Base-by-base conservation (phyloP, 2,888 invertebrate genomes). In the Resseliella maxima region DNA sequence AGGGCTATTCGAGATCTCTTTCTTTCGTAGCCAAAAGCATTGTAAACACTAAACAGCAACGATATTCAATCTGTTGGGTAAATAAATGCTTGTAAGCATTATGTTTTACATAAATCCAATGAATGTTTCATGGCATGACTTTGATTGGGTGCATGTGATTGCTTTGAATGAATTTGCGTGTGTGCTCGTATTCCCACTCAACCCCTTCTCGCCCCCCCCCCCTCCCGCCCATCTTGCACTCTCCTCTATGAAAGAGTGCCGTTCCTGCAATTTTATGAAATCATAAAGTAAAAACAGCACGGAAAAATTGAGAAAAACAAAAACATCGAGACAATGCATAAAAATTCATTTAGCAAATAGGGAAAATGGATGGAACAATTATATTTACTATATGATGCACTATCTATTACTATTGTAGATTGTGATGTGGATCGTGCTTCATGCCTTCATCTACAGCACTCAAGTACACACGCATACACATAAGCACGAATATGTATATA, bases 131-230 rank as follows among this genome's bases (percentile, higher is more conserved):
- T 72, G 72, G 12, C 31, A 72, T 72, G 72, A 27, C 72, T 72
- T 72, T 72, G 72, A 72, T 72, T 72, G 72, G 72, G 72, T 72
- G 85, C 85, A 85, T 85, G 41, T 85, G 45, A 85, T 85, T 85
- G 38, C 85, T 27, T 85, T 45, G 27, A 85, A 85, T 85, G 85
- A 85, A 45, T 85, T 85, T 85, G 41, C 85, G 45, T 85, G 24
- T 45, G n/a, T 85, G 72, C 15, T 2, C 72, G 31, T 12, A n/a
- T n/a, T n/a, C n/a, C n/a, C n/a, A n/a, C n/a, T n/a, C n/a, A n/a
- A n/a, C n/a, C n/a, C n/a, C n/a, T n/a, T n/a, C n/a, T n/a, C n/a
- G n/a, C n/a, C n/a, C n/a, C n/a, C n/a, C n/a, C n/a, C n/a, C n/a
- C n/a, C n/a, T n/a, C n/a, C n/a, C n/a, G n/a, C n/a, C n/a, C n/a